These are phyloP conservation scores for Hestina assimilis DNA, from an alignment of 1,140 invertebrate species.

Conservation along the genomic window DNA sequence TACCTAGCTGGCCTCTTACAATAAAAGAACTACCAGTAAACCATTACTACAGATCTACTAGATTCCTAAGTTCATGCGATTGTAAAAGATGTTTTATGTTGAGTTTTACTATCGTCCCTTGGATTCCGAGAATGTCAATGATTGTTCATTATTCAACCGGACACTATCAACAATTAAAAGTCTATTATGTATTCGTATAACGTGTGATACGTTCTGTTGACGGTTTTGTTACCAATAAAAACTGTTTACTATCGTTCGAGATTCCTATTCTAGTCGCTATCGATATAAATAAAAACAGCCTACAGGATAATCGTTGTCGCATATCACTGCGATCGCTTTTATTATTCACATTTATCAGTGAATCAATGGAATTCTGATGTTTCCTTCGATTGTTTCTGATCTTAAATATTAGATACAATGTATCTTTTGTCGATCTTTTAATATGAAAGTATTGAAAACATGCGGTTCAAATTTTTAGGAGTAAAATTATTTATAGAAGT, in stretches of 20 bases:
- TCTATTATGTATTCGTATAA: constrained; percentile 58
- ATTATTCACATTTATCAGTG: constrained; percentile 51
- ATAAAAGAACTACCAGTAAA: no score
- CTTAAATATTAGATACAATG: no score
- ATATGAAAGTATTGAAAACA: no score
- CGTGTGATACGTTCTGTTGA: constrained; percentile 38
- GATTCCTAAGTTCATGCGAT: background rate
- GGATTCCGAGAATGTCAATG: constrained; percentile 53
- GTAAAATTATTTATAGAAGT: no score
- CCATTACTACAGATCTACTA: background rate
- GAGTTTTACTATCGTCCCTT: constrained; percentile 36
- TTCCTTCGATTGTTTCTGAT: no score
- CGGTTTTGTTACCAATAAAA: constrained; percentile 69
- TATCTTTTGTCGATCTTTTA: no score
- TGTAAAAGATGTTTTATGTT: constrained; percentile 10
- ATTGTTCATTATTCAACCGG: constrained; percentile 54
- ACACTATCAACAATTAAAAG: constrained; percentile 64
- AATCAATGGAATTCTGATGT: no score
- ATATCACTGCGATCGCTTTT: constrained; percentile 51
- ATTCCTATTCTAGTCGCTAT: constrained; percentile 54
- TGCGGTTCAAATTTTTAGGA: no score
- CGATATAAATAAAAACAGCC: constrained; percentile 40
- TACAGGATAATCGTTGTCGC: constrained; percentile 44
- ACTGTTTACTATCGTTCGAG: constrained; percentile 49
- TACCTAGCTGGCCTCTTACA: no score